Percentiles rank a stretch among this genome's conserved stretches.
Conservation (phyloP, 2,797 vertebrate species). For the Harpagifer antarcticus region DNA sequence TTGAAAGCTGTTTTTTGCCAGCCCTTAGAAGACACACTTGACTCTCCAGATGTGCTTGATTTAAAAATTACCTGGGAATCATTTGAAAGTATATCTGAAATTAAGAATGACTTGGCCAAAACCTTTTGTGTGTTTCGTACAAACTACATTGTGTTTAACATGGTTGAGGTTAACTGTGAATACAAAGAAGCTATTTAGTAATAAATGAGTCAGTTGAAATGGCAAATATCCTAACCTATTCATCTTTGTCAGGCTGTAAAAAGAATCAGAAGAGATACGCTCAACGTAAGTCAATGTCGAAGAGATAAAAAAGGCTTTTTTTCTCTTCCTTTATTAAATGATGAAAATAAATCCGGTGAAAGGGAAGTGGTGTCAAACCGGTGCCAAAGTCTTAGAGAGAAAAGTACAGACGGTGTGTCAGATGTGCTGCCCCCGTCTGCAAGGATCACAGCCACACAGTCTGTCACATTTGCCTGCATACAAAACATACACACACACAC, state of each 20-base stretch:
- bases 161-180: neutral
- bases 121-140: neutral
- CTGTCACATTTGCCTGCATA: slow-evolving; percentile 33
- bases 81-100: neutral
- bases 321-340: neutral
- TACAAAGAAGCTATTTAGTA: neutral
- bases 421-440: slow-evolving; percentile 19
- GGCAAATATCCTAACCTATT: neutral
- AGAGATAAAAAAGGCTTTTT: neutral
- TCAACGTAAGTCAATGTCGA: neutral
- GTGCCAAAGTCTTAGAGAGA: neutral
- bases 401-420: slow-evolving; percentile 25
- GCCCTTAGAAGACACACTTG: neutral
- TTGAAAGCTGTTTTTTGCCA: neutral
- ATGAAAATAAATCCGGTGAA: neutral
- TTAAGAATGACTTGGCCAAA: neutral
- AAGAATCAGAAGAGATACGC: neutral
- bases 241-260: neutral
- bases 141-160: slow-evolving; percentile 1
- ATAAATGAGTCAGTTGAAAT: neutral
- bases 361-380: slow-evolving; percentile 7
- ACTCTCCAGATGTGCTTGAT: neutral
- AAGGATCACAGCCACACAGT: slow-evolving; percentile 35
- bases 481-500: slow-evolving; percentile 12
- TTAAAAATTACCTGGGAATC: neutral